A percentile compares a stretch with the other conserved stretches of the same genome.
Conservation (phyloP, 2,113 vertebrate genomes). For the Castor canadensis region DNA sequence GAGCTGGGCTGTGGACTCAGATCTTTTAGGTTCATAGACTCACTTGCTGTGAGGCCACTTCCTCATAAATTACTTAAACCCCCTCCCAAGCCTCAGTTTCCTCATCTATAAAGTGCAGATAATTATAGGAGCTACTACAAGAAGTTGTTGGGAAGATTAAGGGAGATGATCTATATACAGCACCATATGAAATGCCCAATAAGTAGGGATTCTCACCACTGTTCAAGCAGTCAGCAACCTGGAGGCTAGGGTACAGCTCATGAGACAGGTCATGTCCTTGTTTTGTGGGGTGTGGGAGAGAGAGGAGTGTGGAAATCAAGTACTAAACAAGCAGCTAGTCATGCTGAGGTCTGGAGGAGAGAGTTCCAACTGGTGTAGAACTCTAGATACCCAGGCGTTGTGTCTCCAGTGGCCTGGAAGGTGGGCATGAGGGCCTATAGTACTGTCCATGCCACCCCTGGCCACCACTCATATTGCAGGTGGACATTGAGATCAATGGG, state of each 20-base stretch:
- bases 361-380: background rate
- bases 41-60: background rate
- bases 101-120: background rate
- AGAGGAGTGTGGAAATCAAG: background rate
- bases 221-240: background rate
- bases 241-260: background rate
- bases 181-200: background rate
- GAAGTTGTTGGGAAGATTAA: background rate
- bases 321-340: background rate
- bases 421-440: rapidly evolving
- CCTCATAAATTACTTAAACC: background rate
- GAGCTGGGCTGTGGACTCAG: background rate
- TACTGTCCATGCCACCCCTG: background rate
- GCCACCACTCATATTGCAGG: conserved; percentile 79
- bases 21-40: background rate
- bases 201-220: background rate
- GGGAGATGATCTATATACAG: background rate
- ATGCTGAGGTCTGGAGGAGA: too few relatives aligned
- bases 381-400: background rate
- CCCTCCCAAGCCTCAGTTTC: background rate
- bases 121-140: background rate
- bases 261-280: background rate
- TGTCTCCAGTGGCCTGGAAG: background rate
- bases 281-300: background rate
- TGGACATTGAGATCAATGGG: conserved; percentile 97